A percentile compares a stretch with the other conserved stretches of the same genome.
phyloP scores from a whole-genome alignment of 2,888 invertebrate genomes.

The Watsonalla binaria region DNA sequence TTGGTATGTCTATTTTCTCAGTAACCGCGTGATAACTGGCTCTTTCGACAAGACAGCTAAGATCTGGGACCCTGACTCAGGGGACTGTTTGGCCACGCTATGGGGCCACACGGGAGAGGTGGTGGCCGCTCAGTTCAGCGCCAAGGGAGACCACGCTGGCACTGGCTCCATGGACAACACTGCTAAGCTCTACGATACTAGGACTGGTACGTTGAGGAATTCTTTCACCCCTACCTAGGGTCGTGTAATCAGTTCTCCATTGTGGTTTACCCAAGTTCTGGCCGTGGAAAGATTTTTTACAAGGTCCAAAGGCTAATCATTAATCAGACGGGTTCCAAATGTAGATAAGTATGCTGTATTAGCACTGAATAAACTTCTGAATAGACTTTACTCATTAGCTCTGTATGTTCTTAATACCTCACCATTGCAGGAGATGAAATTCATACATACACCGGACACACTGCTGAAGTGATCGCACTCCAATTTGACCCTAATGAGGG shows the following conservation, averaged over 20 bases:
- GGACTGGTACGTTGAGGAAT: conserved; percentile 72
- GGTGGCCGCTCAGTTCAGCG: conserved; percentile 84
- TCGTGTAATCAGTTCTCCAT: no score
- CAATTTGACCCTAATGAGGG: conserved; percentile 85
- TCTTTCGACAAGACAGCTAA: conserved; percentile 89
- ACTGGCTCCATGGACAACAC: conserved; percentile 89
- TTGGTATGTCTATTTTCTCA: conserved; percentile 34
- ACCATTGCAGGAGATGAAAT: conserved; percentile 75
- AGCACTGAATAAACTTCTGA: no score
- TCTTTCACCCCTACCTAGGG: not conserved
- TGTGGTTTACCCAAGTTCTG: no score
- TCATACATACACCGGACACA: conserved; percentile 81
- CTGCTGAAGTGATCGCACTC: conserved; percentile 86
- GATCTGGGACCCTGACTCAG: conserved; percentile 84
- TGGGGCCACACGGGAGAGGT: conserved; percentile 88
- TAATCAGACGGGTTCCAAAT: no score
- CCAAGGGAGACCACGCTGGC: conserved; percentile 81
- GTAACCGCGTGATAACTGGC: conserved; percentile 85
- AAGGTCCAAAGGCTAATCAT: not conserved
- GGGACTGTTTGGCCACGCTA: conserved; percentile 82
- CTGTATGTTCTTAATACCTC: no score
- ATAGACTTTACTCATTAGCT: no score
- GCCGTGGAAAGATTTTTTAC: no score
- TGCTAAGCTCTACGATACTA: conserved; percentile 84
- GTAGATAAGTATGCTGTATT: no score